A percentile compares a stretch with the other conserved stretches of the same genome.
phyloP scores from a whole-genome alignment of 35 echinoderm and acorn worm genomes.

The Ophioderma brevispina region DNA sequence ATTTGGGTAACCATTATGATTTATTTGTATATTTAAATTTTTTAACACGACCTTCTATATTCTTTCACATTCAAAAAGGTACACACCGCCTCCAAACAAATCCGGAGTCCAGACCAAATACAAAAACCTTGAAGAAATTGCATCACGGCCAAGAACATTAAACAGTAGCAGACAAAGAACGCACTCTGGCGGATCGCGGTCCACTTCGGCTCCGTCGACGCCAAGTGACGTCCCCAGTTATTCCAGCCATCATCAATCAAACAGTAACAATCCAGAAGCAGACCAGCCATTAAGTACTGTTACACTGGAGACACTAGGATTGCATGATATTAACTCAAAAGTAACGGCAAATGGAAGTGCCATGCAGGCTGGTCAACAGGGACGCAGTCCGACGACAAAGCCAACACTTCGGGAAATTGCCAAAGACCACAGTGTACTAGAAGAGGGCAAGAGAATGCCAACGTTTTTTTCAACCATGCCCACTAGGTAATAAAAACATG shows the following conservation, averaged over 20 bases:
- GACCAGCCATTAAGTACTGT: neutral
- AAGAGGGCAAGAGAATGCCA: neutral
- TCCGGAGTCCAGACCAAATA: conserved; percentile 76
- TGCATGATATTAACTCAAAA: neutral
- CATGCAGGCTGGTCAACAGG: neutral
- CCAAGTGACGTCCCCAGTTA: neutral
- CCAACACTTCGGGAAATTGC: neutral
- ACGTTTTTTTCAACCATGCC: neutral
- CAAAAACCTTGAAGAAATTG: conserved; percentile 92
- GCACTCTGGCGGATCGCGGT: neutral
- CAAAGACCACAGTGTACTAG: neutral
- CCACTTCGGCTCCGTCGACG: conserved; percentile 21
- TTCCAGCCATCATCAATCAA: conserved; percentile 23
- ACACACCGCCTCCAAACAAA: conserved; percentile 81
- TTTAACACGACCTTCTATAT: too few relatives aligned
- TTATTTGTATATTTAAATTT: too few relatives aligned
- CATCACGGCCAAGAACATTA: conserved; percentile 46
- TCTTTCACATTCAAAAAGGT: conserved; percentile 61
- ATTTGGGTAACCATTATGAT: too few relatives aligned
- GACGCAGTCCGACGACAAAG: neutral
- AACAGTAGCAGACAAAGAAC: conserved; percentile 11
- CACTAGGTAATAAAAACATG: too few relatives aligned
- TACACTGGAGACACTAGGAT: neutral
- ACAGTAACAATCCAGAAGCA: conserved; percentile 21
- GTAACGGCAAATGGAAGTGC: neutral